Conservation (phyloP, 1,140 invertebrate species). For the Drosophila arizonae region DNA sequence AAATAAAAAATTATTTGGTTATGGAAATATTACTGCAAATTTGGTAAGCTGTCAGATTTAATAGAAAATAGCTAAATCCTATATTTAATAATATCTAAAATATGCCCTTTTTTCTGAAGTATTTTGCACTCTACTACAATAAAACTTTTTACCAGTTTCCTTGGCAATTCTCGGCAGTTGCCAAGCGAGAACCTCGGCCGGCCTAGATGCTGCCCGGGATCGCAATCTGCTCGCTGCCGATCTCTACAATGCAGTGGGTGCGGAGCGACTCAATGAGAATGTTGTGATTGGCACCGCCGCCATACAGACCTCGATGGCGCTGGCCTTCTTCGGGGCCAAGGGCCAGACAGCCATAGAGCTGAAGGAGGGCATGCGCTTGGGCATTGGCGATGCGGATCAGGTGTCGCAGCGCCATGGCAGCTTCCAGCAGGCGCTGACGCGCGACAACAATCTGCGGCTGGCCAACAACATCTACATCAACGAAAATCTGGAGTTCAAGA, state of each 20-base stretch:
- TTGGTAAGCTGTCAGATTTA: no score
- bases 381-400: slow-evolving; percentile 64
- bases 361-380: slow-evolving; percentile 67
- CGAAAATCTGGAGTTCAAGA: slow-evolving; percentile 77
- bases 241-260: slow-evolving; percentile 72
- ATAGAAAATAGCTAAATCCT: no score
- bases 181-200: slow-evolving; percentile 30
- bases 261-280: slow-evolving; percentile 69
- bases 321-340: slow-evolving; percentile 77
- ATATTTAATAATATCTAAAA: no score
- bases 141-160: slow-evolving; percentile 28
- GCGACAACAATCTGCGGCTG: slow-evolving; percentile 74
- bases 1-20: no score
- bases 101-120: no score
- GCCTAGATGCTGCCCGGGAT: slow-evolving; percentile 51
- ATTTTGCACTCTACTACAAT: background rate
- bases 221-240: slow-evolving; percentile 75
- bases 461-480: slow-evolving; percentile 80
- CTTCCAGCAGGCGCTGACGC: slow-evolving; percentile 65
- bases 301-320: slow-evolving; percentile 75
- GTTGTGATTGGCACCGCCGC: slow-evolving; percentile 69
- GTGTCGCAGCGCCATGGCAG: slow-evolving; percentile 68
- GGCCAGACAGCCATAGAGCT: slow-evolving; percentile 73
- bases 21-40: no score
- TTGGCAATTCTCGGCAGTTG: slow-evolving; percentile 41